A percentile compares a stretch with the other conserved stretches of the same genome.
Evolutionary conservation across 37 sponge, comb jelly and placozoan genomes (phyloP).

Genomic region (Eunapius fragilis): DNA sequence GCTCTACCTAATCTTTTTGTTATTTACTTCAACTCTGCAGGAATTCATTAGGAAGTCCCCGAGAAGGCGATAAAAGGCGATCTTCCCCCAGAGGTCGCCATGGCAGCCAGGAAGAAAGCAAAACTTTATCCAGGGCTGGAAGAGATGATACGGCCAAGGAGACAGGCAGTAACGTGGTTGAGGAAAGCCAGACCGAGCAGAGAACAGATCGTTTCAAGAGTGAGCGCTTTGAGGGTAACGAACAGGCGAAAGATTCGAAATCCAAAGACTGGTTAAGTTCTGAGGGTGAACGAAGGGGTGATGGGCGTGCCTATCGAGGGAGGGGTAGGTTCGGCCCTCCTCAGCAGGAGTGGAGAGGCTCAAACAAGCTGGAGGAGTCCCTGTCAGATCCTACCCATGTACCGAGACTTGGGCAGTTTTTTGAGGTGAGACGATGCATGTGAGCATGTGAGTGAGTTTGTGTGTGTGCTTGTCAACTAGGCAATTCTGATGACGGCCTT

Average conservation of each 20-base stretch:
- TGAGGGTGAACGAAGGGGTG: background rate
- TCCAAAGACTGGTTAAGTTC: background rate
- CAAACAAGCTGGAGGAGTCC: conserved; percentile 13
- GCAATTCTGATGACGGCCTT: too few species aligned
- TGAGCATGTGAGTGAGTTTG: too few species aligned
- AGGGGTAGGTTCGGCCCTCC: background rate
- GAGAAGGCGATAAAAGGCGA: too few species aligned
- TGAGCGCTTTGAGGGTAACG: conserved; percentile 2
- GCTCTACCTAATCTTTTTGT: background rate
- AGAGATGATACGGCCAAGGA: background rate
- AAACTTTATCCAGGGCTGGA: background rate
- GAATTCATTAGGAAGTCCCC: too few species aligned
- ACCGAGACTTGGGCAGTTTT: conserved; percentile 25
- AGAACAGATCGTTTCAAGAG: conserved; percentile 23
- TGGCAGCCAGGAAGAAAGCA: background rate
- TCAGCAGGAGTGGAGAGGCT: background rate
- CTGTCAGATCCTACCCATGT: conserved; percentile 40
- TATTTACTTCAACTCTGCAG: background rate
- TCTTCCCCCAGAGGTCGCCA: background rate
- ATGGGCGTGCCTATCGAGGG: background rate
- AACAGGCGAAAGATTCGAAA: background rate
- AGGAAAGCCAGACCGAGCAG: background rate
- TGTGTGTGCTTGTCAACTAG: too few species aligned
- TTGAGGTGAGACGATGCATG: conserved; percentile 24
- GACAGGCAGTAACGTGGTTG: background rate